A percentile compares a stretch with the other conserved stretches of the same genome.
phyloP scores from a whole-genome alignment of 92 coral and sea anemone species.

The Porites rus region DNA sequence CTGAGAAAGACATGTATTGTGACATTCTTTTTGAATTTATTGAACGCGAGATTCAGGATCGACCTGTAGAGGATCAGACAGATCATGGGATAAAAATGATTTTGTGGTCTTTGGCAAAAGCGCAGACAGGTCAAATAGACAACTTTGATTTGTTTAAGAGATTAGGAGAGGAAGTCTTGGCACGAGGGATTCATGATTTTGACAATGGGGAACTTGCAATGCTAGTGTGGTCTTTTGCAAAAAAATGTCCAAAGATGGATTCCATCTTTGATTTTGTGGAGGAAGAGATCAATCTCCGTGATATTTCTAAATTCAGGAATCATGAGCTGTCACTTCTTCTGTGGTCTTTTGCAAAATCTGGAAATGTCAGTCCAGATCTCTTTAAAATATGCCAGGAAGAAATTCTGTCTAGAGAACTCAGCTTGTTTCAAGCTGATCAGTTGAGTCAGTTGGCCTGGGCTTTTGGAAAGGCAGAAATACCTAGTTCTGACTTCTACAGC shows the following conservation, averaged over 20 bases:
- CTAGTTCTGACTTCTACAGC: slow-evolving; percentile 5
- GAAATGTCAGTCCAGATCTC: slow-evolving; percentile 9
- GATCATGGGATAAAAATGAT: slow-evolving; percentile 8
- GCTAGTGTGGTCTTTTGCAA: slow-evolving; percentile 38
- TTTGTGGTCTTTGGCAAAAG: slow-evolving; percentile 12
- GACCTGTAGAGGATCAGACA: slow-evolving; percentile 14
- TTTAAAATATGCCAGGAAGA: slow-evolving; percentile 32
- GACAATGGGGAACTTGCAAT: slow-evolving; percentile 32
- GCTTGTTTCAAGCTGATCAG: slow-evolving; percentile 26
- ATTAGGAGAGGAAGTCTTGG: slow-evolving; percentile 24
- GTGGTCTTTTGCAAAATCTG: slow-evolving; percentile 47
- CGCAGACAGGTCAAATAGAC: neutral
- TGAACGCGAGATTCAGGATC: slow-evolving; percentile 4
- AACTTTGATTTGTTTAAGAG: neutral
- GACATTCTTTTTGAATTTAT: slow-evolving; percentile 9
- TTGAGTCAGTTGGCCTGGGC: slow-evolving; percentile 50
- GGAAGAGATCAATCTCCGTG: slow-evolving; percentile 28
- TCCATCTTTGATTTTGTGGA: slow-evolving; percentile 36
- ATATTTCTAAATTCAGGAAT: slow-evolving; percentile 15
- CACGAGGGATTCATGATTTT: slow-evolving; percentile 44
- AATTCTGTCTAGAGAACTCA: slow-evolving; percentile 33
- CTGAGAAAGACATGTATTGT: slow-evolving; percentile 1
- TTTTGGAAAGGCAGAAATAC: slow-evolving; percentile 10
- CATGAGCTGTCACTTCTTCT: slow-evolving; percentile 34
- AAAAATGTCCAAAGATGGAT: slow-evolving; percentile 16